Conservation (phyloP, 2,113 vertebrate species). For the Dryoscopus gambensis region DNA sequence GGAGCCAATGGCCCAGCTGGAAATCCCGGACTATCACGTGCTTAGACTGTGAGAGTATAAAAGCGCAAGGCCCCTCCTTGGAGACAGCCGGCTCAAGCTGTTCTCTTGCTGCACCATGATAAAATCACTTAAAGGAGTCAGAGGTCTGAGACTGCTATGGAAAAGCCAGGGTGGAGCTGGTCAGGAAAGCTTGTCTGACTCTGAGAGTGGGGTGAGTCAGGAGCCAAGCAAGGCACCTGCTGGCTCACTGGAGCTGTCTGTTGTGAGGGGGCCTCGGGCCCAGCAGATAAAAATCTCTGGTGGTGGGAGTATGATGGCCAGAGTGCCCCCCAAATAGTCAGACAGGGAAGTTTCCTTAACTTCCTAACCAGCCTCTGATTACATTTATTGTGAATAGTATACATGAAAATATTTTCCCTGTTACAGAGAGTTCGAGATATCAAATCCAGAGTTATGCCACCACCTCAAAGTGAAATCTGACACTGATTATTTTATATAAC, state of each 20-base stretch:
- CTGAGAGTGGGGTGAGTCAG: not conserved
- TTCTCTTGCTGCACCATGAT: not conserved
- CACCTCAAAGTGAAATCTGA: not conserved
- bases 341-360: not conserved
- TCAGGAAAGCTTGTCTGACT: not conserved
- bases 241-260: not conserved
- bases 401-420: not conserved
- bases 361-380: not conserved
- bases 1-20: not conserved
- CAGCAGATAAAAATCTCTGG: not conserved
- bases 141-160: not conserved
- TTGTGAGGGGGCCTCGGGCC: accelerated
- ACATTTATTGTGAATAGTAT: not conserved
- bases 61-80: not conserved
- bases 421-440: not conserved
- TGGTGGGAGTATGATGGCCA: not conserved
- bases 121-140: not conserved
- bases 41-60: not conserved
- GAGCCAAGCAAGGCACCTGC: not conserved
- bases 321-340: not conserved
- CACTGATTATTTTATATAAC: not conserved
- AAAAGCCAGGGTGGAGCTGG: not conserved
- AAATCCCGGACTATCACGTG: accelerated
- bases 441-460: not conserved
- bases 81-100: not conserved